A percentile compares a stretch with the other conserved stretches of the same genome.
Conservation (phyloP, 2,113 vertebrate genomes). For the Megaptera novaeangliae region DNA sequence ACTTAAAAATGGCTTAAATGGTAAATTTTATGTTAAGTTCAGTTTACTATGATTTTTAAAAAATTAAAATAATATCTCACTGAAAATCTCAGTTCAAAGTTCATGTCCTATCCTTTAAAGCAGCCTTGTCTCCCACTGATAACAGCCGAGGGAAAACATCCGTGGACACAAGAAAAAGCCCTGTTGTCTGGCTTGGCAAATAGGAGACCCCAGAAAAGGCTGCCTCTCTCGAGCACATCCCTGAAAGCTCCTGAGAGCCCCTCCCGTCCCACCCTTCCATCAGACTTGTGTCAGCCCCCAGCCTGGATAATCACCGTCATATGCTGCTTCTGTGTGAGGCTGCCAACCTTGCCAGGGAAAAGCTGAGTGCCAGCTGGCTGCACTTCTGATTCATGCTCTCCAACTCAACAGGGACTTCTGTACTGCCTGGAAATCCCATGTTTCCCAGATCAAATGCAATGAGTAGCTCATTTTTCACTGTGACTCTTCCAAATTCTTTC, state of each 20-base stretch:
- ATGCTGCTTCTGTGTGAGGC: not conserved
- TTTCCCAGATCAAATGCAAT: not conserved
- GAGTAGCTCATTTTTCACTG: not conserved
- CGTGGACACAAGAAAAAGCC: not conserved
- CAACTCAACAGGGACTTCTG: rapidly evolving
- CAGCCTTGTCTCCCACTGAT: not conserved
- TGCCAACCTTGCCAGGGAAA: not conserved
- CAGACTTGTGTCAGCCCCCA: not conserved
- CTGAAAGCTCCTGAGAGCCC: not conserved
- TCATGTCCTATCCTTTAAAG: not conserved
- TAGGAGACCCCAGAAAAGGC: too few relatives aligned
- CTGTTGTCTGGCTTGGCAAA: not conserved
- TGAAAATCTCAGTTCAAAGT: not conserved
- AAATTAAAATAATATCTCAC: not conserved
- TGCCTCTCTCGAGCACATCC: not conserved
- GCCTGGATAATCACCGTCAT: not conserved
- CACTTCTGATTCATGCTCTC: rapidly evolving
- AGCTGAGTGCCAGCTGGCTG: not conserved
- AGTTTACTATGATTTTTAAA: not conserved
- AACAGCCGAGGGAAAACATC: not conserved
- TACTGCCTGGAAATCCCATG: not conserved
- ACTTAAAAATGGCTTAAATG: not conserved
- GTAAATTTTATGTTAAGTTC: not conserved
- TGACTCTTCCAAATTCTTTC: not conserved
- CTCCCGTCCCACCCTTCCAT: not conserved